Evolutionary conservation across 2,888 invertebrate species (phyloP), one percentile per base, ranked within the genome.

Genomic region (Linnaemya vulpina): DNA sequence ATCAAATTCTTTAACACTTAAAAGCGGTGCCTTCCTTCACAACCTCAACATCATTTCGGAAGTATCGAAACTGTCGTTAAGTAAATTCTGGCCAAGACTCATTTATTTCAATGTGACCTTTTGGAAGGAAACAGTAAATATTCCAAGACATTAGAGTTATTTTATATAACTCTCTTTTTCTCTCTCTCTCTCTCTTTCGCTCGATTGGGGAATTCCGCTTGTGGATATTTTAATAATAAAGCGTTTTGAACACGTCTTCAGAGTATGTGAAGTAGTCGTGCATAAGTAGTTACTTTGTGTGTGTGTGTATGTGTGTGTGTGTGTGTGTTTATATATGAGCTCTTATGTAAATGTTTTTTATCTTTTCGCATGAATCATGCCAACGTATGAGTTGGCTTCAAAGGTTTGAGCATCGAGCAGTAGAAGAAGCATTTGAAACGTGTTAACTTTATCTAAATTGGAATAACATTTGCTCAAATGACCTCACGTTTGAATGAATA

Each of bases 361-460:
- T 38, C 25, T 71, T 22, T 53, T 3, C 25, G 13, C 75, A 46
- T 80, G 43, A 49, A 73, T 76, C 68, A 74, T 77, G 53, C 62
- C 46, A 63, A 68, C 77, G 49, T 40, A 46, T 15, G 46, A 70
- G 11, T 40, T 70, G n/a, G 43, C 10, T 30, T 20, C 25, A 51
- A 51, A 46, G 20, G 60, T 60, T 60, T 40, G 20, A 22, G 46
- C 17, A 83, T 68, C 25, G 4, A 0, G 17, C 49, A 46, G 68
- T 62, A 55, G 74, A 70, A 68, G 71, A 43, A 67, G 40, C 22
- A 63, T 30, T 43, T 73, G 74, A 78, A 89, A 89, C 90, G 91
- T 90, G 91, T 90, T 90, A 91, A 90, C 88, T 90, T 90, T 90
- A 90, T 90, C 90, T 91, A 90, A 90, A 91, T 90, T 90, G 90